Evolutionary conservation across 2,797 vertebrate species (phyloP).

Genomic region (Acanthurus tractus): DNA sequence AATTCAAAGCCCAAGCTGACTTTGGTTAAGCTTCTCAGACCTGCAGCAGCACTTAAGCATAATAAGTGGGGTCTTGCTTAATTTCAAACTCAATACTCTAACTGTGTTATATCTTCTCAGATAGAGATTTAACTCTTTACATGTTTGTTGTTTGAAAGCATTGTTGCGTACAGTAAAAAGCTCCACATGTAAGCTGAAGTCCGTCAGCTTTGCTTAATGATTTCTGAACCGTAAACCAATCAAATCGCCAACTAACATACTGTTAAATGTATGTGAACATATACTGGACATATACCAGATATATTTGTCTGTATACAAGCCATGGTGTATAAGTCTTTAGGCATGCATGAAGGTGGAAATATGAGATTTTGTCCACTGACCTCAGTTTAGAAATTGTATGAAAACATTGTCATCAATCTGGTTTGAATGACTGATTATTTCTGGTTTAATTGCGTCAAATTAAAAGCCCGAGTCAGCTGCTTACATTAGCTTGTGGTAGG

Average conservation of each 20-base stretch:
- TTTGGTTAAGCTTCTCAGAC: constrained; percentile 59
- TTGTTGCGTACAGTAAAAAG: constrained; percentile 43
- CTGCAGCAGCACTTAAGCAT: constrained; percentile 59
- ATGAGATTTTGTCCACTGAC: constrained; percentile 37
- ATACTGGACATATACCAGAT: constrained; percentile 68
- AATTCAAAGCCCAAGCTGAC: constrained; percentile 31
- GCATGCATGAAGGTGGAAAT: constrained; percentile 67
- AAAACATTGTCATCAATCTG: constrained; percentile 58
- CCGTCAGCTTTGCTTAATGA: constrained; percentile 57
- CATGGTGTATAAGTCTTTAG: constrained; percentile 68
- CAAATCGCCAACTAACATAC: constrained; percentile 63
- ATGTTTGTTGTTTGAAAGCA: constrained; percentile 59
- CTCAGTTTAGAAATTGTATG: constrained; percentile 60
- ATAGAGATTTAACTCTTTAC: constrained; percentile 51
- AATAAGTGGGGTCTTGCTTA: constrained; percentile 54
- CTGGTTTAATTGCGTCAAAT: constrained; percentile 32
- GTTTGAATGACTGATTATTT: constrained; percentile 59
- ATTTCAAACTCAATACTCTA: constrained; percentile 57
- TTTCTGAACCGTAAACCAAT: constrained; percentile 48
- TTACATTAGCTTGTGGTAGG: constrained; percentile 62
- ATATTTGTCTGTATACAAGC: constrained; percentile 72
- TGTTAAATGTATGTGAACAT: constrained; percentile 66
- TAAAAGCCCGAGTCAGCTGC: constrained; percentile 58
- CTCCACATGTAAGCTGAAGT: constrained; percentile 40
- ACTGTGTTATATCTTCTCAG: constrained; percentile 57